These are phyloP conservation scores for Saguinus midas DNA, from an alignment of 2,113 vertebrate species.

Conservation along the genomic window DNA sequence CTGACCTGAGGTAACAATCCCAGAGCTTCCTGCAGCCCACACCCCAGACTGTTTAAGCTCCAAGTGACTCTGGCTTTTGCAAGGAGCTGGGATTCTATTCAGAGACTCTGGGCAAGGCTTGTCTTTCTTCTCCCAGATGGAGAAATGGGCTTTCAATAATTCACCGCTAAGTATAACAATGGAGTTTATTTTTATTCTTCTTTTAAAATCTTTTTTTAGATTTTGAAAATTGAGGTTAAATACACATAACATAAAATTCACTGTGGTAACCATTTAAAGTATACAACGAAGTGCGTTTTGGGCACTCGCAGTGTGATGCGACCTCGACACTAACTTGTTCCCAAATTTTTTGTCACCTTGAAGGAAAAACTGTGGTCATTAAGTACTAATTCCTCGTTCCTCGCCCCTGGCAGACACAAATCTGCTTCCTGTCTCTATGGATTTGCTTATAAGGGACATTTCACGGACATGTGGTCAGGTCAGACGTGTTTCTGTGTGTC, in stretches of 20 bases:
- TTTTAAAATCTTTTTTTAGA: not conserved
- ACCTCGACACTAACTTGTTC: not conserved
- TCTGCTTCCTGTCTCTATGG: too few relatives aligned
- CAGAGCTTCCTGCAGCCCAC: rapidly evolving
- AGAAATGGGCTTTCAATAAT: not conserved
- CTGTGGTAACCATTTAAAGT: too few relatives aligned
- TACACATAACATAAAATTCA: not conserved
- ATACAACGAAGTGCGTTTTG: too few relatives aligned
- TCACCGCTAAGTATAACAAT: not conserved
- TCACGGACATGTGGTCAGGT: not conserved
- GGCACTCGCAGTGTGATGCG: too few relatives aligned
- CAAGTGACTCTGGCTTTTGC: not conserved
- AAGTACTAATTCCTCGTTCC: not conserved
- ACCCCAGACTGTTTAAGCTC: rapidly evolving
- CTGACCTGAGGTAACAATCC: too few relatives aligned
- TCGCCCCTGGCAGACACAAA: not conserved
- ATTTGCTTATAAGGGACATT: not conserved
- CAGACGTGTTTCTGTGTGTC: not conserved
- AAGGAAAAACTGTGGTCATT: not conserved
- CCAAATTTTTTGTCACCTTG: too few relatives aligned
- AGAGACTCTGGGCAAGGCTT: not conserved
- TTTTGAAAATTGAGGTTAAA: not conserved
- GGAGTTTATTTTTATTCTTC: not conserved
- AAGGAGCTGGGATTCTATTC: not conserved
- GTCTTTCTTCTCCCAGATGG: not conserved